Conservation (phyloP, 1,140 invertebrate species). For the Eueides isabella region DNA sequence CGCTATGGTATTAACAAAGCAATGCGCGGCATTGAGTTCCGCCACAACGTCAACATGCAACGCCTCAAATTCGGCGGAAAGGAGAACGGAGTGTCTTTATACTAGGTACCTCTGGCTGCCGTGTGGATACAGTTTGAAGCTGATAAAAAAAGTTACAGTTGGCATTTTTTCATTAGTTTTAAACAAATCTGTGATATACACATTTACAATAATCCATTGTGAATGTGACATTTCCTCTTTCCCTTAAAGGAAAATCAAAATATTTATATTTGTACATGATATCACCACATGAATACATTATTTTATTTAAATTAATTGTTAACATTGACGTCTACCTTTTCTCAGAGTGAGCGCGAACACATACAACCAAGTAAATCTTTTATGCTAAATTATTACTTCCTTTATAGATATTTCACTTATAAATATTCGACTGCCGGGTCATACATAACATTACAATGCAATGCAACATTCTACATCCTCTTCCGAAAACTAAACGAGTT, state of each 20-base stretch:
- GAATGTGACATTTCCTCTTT: not conserved
- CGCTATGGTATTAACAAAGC: too few relatives aligned
- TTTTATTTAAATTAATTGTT: not conserved
- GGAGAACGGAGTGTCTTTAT: too few relatives aligned
- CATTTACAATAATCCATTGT: too few relatives aligned
- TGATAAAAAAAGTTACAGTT: too few relatives aligned
- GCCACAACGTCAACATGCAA: too few relatives aligned
- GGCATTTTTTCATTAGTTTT: too few relatives aligned
- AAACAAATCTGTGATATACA: too few relatives aligned
- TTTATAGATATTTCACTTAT: conserved; percentile 2
- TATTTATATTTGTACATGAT: not conserved
- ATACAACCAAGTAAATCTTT: not conserved
- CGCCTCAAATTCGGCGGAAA: too few relatives aligned
- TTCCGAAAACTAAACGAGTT: not conserved
- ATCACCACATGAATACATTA: too few relatives aligned
- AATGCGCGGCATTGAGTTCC: too few relatives aligned
- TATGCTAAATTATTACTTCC: conserved; percentile 4
- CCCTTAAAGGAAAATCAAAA: not conserved
- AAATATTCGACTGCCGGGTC: conserved; percentile 10
- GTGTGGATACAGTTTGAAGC: too few relatives aligned
- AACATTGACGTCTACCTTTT: not conserved
- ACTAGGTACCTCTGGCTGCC: too few relatives aligned
- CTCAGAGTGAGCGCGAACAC: not conserved
- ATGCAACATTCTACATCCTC: not conserved
- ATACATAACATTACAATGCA: not conserved